Evolutionary conservation across 35 echinoderm and acorn worm genomes (phyloP), one percentile per base, ranked within the genome.

Genomic region (Stichopus chloronotus): DNA sequence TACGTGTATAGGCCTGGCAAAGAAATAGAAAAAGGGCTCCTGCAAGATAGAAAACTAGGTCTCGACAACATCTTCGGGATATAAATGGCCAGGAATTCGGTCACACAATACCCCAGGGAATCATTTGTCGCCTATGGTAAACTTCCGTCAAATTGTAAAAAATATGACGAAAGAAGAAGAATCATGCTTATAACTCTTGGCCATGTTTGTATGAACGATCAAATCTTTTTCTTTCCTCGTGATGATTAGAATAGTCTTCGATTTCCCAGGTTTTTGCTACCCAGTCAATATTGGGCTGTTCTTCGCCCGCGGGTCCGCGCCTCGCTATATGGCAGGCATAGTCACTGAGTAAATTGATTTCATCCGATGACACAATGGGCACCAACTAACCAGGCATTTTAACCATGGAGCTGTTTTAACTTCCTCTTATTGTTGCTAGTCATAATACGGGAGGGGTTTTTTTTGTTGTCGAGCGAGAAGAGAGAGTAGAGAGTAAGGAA

Each of bases 81-180:
- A 89, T 74, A 89, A 89, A 89, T 89, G 58, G 87, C 59, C 22
- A 74, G 57, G 87, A 89, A 89, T 74, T 89, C 87, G 87, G 87
- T 89, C 87, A 89, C 71, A 52, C 24, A 89, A 71, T 89, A 17
- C 87, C 65, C 60, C 59, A 63, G 87, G 87, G 87, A 74, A 89
- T 74, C 43, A 89, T 89, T 89, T 61, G 87, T 89, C 87, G 87
- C 87, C 87, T 74, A 89, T 89, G 71, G 87, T 89, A 89, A 89
- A 89, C 87, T 89, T 89, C 87, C 87, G 87, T 89, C 87, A 89
- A 89, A 89, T 85, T 85, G 82, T 85, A 85, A 89, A 89, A 89
- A 89, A 74, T 55, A 74, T 89, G 87, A 71, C 59, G 59, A 89
- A 74, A 65, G 61, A 61, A 53, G 25, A 53, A 89, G 87, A 89